Base-by-base conservation (phyloP, 1,140 invertebrate species). In the Helicorthomorpha holstii region DNA sequence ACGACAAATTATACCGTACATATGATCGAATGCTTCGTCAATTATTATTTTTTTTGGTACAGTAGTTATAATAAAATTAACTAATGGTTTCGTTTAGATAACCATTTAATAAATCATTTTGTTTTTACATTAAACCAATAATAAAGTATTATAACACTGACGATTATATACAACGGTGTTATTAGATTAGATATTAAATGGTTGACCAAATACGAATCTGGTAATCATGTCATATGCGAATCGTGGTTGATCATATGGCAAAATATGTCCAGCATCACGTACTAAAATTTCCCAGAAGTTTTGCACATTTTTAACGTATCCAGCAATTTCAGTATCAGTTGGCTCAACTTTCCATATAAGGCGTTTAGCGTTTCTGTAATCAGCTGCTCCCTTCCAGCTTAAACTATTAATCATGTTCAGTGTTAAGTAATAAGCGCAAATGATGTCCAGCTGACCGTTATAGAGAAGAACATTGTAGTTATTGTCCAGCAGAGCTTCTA, bases 391-490 rank as follows among this genome's bases (percentile, higher is more conserved):
- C 1, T 34, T 27, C 56, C 56, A 59, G n/a, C n/a, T n/a, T n/a
- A n/a, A n/a, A n/a, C n/a, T n/a, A n/a, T n/a, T n/a, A n/a, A n/a
- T n/a, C n/a, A n/a, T n/a, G n/a, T n/a, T n/a, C n/a, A n/a, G 73
- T 0, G 84, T 86, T 27, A 82, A 60, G 0, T 83, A 79, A 64
- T 85, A 85, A 1, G 84, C 80, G 1, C 86, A 79, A 59, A 88
- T 85, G 19, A 91, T 80, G 61, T 91, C 86, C 29, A 90, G 61
- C 60, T 89, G 84, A 0, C 86, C 86, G 61, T n/a, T n/a, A n/a
- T 41, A 41, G 12, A 41, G 12, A 12, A 41, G 12, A 12, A 41
- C 38, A 12, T 41, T 41, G 38, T 41, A 41, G 38, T 41, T n/a
- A n/a, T 41, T 55, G 34, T 57, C 38, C 38, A 41, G 38, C 12